Conservation (phyloP, 2,888 invertebrate genomes). For the Operophtera brumata region DNA sequence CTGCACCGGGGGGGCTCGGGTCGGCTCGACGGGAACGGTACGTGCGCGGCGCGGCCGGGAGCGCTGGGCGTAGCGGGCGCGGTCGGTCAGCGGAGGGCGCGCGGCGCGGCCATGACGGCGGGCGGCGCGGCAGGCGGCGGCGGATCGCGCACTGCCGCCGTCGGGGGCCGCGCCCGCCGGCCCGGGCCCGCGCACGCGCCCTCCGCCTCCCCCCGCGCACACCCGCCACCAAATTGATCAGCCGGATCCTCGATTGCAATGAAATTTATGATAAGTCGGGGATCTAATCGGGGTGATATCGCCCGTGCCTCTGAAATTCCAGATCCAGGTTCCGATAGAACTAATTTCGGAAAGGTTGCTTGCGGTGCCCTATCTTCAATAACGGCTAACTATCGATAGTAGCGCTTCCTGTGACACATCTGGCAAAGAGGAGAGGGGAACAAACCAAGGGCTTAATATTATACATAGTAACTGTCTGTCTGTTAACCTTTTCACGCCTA, state of each 20-base stretch:
- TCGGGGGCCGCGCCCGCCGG: constrained; percentile 42
- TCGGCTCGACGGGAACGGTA: constrained; percentile 48
- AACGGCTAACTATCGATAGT: constrained; percentile 3
- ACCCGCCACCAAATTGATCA: constrained; percentile 66
- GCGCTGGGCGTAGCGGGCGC: constrained; percentile 63
- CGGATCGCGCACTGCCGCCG: constrained; percentile 69
- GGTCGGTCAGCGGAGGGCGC: constrained; percentile 60
- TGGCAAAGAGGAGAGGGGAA: constrained; percentile 13
- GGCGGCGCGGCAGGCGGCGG: constrained; percentile 70
- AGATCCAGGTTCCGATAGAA: constrained; percentile 45
- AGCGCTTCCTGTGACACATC: neutral
- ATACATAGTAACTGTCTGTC: no score
- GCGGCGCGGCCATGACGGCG: constrained; percentile 72
- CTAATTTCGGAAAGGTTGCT: constrained; percentile 40
- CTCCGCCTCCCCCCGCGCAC: constrained; percentile 36
- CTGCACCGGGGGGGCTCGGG: constrained; percentile 38
- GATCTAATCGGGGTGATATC: constrained; percentile 71
- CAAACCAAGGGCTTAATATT: constrained; percentile 5
- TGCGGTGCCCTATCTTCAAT: constrained; percentile 6
- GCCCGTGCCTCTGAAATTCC: constrained; percentile 48
- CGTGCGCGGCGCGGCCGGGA: constrained; percentile 48
- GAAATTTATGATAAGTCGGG: constrained; percentile 76
- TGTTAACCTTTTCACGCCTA: no score
- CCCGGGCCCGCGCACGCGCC: constrained; percentile 36
- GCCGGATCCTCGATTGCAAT: constrained; percentile 74